Conservation (phyloP, 2,797 vertebrate genomes). For the Mormyrus hasselquistii region DNA sequence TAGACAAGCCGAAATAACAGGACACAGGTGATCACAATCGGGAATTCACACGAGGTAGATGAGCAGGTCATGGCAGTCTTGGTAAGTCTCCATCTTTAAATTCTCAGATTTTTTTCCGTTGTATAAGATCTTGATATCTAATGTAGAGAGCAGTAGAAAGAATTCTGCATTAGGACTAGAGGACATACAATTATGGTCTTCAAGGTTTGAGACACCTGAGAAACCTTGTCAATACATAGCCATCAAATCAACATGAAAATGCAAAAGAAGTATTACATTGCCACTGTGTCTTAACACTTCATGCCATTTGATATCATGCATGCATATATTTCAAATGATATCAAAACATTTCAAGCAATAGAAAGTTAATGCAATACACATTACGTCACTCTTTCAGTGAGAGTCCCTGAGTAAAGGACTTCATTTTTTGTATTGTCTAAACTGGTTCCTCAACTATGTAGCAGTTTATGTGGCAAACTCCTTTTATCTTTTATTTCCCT, state of each 20-base stretch:
- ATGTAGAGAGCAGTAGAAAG: background rate
- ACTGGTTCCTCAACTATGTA: background rate
- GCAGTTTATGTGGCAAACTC: background rate
- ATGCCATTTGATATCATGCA: background rate
- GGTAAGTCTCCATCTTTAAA: background rate
- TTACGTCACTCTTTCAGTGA: background rate
- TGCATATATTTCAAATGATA: background rate
- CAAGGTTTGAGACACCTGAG: background rate
- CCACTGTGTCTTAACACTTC: background rate
- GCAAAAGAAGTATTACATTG: background rate
- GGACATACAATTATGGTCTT: background rate
- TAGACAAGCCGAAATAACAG: no score
- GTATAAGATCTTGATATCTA: background rate
- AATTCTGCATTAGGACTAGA: background rate
- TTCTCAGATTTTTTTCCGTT: background rate
- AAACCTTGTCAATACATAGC: background rate
- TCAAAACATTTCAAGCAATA: background rate
- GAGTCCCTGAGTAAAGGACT: background rate
- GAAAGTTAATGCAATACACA: background rate
- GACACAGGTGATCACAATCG: no score
- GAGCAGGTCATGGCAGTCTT: no score
- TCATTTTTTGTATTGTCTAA: background rate
- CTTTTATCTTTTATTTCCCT: background rate
- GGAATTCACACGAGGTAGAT: no score
- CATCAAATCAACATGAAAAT: background rate